These are phyloP conservation scores for Oreochromis grahami DNA, from an alignment of 2,797 vertebrate species.

Conservation along the genomic window DNA sequence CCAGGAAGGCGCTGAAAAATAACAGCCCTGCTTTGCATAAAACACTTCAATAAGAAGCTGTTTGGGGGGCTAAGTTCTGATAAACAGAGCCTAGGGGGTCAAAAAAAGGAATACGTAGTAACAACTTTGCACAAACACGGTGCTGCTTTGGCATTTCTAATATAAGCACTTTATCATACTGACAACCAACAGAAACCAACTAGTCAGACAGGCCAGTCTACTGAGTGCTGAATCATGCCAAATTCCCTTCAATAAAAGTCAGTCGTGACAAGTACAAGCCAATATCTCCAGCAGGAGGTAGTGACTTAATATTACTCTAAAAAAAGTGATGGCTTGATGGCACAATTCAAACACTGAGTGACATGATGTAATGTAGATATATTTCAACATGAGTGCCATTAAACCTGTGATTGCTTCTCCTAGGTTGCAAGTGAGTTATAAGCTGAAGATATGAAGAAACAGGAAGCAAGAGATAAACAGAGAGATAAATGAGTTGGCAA, in stretches of 20 bases:
- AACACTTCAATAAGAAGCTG: background rate
- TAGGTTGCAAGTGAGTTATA: background rate
- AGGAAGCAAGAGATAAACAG: background rate
- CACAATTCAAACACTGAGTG: background rate
- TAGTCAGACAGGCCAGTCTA: conserved; percentile 14
- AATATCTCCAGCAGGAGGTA: background rate
- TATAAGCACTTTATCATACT: conserved; percentile 29
- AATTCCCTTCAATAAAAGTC: conserved; percentile 1
- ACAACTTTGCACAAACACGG: background rate
- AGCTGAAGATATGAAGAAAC: background rate
- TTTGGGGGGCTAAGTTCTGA: background rate
- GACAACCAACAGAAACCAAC: conserved; percentile 16
- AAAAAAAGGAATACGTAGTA: background rate
- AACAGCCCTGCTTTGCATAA: background rate
- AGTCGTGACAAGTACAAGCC: background rate
- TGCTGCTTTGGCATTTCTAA: conserved; percentile 17
- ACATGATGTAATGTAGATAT: background rate
- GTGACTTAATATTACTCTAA: background rate
- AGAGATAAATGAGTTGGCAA: background rate
- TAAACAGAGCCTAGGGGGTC: background rate
- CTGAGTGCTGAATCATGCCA: background rate
- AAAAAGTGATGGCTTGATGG: background rate
- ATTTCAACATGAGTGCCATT: background rate
- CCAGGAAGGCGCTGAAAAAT: background rate
- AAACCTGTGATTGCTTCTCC: background rate